These are phyloP conservation scores for Drosophila arawakana DNA, from an alignment of 1,140 invertebrate species.

Conservation along the genomic window DNA sequence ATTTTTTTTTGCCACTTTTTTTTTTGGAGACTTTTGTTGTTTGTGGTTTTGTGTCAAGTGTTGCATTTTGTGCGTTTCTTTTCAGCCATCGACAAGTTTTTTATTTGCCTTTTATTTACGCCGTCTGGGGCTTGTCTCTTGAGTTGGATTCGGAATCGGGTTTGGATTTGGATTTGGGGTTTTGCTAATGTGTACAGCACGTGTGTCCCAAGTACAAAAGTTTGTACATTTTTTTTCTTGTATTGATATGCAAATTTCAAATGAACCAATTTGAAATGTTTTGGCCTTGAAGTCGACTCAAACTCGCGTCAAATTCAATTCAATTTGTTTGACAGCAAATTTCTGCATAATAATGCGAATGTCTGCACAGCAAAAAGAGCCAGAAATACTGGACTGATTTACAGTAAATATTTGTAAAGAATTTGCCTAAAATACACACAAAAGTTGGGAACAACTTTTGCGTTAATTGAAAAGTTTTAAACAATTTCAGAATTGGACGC, in stretches of 20 bases:
- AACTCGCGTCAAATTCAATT: conserved; percentile 21
- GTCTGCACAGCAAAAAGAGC: not conserved
- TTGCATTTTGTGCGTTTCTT: conserved; percentile 30
- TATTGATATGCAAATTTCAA: conserved; percentile 68
- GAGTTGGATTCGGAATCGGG: not conserved
- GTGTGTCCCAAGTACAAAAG: conserved; percentile 47
- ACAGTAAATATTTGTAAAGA: conserved; percentile 1
- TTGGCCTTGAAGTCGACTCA: conserved; percentile 66
- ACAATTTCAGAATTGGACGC: not conserved
- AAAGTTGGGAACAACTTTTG: not conserved
- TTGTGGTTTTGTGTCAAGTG: conserved; percentile 45
- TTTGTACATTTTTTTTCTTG: conserved; percentile 42
- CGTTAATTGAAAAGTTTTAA: not conserved
- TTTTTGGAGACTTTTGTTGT: conserved; percentile 8
- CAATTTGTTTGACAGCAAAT: conserved; percentile 46
- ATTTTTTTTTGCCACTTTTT: not conserved
- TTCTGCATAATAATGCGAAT: conserved; percentile 42
- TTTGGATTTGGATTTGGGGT: conserved; percentile 22
- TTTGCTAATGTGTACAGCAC: conserved; percentile 46
- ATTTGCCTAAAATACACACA: conserved; percentile 2
- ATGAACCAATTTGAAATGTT: conserved; percentile 66
- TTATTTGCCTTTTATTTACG: not conserved
- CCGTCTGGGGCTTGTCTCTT: conserved; percentile 23
- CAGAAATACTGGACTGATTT: conserved; percentile 18
- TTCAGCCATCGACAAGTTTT: conserved; percentile 27